A percentile compares a stretch with the other conserved stretches of the same genome.
Conservation (phyloP, 1,140 invertebrate genomes). For the Eriosoma lanigerum region DNA sequence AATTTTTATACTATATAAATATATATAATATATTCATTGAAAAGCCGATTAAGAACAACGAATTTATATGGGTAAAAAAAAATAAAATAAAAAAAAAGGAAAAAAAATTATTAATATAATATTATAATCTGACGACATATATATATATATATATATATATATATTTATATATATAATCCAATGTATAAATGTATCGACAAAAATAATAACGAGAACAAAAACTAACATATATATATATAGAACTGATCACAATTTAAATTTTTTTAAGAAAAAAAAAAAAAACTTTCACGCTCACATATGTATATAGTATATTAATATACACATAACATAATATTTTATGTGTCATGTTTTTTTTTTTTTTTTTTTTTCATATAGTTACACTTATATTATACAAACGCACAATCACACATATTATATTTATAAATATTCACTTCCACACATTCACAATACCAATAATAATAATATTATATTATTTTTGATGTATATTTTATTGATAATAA, state of each 20-base stretch:
- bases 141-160: constrained; percentile 23
- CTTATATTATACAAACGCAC: background rate
- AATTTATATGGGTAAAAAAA: constrained; percentile 46
- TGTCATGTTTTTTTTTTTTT: constrained; percentile 11
- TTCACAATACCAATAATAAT: constrained; percentile 32
- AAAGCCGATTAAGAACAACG: constrained; percentile 36
- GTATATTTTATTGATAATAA: too few species aligned
- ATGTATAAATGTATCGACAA: constrained; percentile 48
- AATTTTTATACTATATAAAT: constrained; percentile 30
- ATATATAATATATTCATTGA: constrained; percentile 15
- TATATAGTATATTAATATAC: background rate
- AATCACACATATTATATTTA: background rate
- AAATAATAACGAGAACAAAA: constrained; percentile 51
- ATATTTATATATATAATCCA: constrained; percentile 38
- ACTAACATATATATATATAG: constrained; percentile 43
- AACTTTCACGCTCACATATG: background rate
- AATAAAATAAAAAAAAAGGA: constrained; percentile 11
- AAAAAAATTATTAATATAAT: constrained; percentile 36
- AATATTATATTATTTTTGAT: background rate
- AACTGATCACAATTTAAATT: constrained; percentile 42
- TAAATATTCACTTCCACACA: constrained; percentile 41
- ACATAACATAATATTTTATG: background rate
- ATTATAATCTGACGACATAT: constrained; percentile 45
- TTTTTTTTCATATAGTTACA: background rate
- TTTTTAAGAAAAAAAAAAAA: background rate